These are phyloP conservation scores for Holothuria scabra DNA, from an alignment of 53 echinoderm and acorn worm species.

Conservation along the genomic window DNA sequence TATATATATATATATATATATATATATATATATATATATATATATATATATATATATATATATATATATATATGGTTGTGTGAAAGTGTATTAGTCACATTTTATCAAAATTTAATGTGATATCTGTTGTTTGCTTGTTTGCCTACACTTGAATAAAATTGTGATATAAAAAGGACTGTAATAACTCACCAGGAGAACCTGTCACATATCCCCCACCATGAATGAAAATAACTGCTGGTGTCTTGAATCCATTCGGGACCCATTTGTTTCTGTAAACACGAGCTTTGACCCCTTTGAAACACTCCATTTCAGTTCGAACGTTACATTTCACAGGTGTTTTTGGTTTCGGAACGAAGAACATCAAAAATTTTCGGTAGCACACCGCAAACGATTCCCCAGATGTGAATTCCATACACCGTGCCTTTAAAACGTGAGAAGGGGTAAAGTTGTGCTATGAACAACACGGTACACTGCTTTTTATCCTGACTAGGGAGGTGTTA, in stretches of 20 bases:
- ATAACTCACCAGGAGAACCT: slow-evolving; percentile 53
- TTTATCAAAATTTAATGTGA: too few species aligned
- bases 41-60: too few species aligned
- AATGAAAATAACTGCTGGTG: slow-evolving; percentile 53
- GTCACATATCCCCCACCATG: slow-evolving; percentile 60
- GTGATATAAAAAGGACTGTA: too few species aligned
- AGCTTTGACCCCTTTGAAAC: slow-evolving; percentile 53
- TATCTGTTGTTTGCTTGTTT: too few species aligned
- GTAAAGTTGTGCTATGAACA: too few species aligned
- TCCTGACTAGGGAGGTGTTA: too few species aligned
- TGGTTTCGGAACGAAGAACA: not conserved
- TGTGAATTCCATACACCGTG: not conserved
- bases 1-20: too few species aligned
- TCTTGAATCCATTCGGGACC: not conserved
- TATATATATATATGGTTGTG: too few species aligned
- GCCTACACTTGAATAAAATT: too few species aligned
- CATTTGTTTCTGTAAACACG: slow-evolving; percentile 46
- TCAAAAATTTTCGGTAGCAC: slow-evolving; percentile 5
- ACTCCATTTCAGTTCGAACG: not conserved
- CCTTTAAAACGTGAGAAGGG: not conserved
- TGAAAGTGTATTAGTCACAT: too few species aligned
- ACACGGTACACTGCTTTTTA: too few species aligned
- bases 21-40: too few species aligned
- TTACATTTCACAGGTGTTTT: not conserved
- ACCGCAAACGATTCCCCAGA: slow-evolving; percentile 3